phyloP scores from a whole-genome alignment of 2,113 vertebrate genomes.

The Oryctolagus cuniculus region mOryCun1.1 NC_091443.1:73361001-73361500 shows the following conservation, averaged over 20 bases:
- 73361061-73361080: constrained; percentile 54
- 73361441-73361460: background rate
- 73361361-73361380: constrained; percentile 10
- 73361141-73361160: constrained; percentile 84
- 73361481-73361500: background rate
- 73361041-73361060: background rate
- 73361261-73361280: constrained; percentile 99
- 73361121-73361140: constrained; percentile 43
- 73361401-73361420: background rate
- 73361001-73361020: no score
- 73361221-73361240: constrained; percentile 99
- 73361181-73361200: constrained; percentile 97
- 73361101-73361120: background rate
- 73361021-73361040: no score
- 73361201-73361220: constrained; percentile 98
- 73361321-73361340: background rate
- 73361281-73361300: constrained; percentile 96
- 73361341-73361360: background rate
- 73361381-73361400: background rate
- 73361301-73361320: constrained; percentile 21
- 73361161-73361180: constrained; percentile 98
- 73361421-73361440: constrained; percentile 32
- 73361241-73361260: constrained; percentile 99
- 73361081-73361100: background rate
- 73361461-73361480: background rate